Evolutionary conservation across 2,888 invertebrate genomes (phyloP), one percentile per base, ranked within the genome.

Genomic region (Autographa pulchrina): DNA sequence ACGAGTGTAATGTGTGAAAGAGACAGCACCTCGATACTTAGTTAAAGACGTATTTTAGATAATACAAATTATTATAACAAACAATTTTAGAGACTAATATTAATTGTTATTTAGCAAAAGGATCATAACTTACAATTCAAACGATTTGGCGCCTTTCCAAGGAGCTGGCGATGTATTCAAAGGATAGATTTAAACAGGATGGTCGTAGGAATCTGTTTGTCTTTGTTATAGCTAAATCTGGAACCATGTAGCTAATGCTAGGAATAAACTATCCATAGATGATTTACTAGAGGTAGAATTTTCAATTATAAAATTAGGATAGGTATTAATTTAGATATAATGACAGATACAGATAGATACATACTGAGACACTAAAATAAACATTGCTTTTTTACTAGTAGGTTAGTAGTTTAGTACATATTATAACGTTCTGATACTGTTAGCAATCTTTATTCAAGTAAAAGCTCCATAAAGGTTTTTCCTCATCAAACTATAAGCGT

Each of bases 91-190:
- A 48, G 62, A 67, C 56, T 41, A 38, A 61, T 73, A 81, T 80
- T 79, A 83, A 83, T 83, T 83, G 75, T 63, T 73, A 80, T 65
- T 62, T 67, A 61, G 72, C 60, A 78, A 81, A 83, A 78, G 78
- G 78, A 75, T 62, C 71, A 71, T 75, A 77, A 78, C 67, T 81
- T 67, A 81, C 70, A 75, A 72, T 74, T 77, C 73, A 72, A 73
- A 81, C 70, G 64, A 75, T 64, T 82, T 82, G 82, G 84, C 82
- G 60, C n/a, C 48, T 62, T 58, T 82, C 82, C 84, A 82, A 58
- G 16, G 18, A 43, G 31, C 66, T 65, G 38, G 62, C 76, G 72
- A 72, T 74, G 67, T 68, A 48, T 65, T 67, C 35, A 43, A 61
- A 78, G 70, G 64, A 72, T 61, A 74, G 70, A 79, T 73, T 48